A percentile compares a stretch with the other conserved stretches of the same genome.
Conservation (phyloP, 2,888 invertebrate genomes). For the Nesidiocoris tenuis region DNA sequence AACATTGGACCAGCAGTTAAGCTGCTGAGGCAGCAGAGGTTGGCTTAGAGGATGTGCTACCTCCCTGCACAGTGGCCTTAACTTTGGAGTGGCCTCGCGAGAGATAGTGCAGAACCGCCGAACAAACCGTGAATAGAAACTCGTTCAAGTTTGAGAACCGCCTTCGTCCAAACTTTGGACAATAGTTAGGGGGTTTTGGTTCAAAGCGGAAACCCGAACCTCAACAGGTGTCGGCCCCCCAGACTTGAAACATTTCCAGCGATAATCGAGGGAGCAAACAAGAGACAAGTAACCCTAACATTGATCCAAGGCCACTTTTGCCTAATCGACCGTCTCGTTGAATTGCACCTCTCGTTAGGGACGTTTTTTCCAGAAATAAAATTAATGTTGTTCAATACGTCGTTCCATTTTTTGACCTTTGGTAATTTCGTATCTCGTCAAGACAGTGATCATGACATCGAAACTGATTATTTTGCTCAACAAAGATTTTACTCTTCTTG, state of each 20-base stretch:
- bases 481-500: too few species aligned
- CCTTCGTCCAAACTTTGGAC: background rate
- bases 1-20: background rate
- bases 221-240: conserved; percentile 10
- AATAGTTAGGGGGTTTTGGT: conserved; percentile 6
- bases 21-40: background rate
- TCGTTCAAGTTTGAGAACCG: conserved; percentile 28
- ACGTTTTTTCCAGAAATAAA: too few species aligned
- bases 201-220: background rate
- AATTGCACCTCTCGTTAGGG: too few species aligned
- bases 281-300: too few species aligned
- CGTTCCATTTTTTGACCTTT: too few species aligned
- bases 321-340: too few species aligned
- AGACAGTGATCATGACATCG: too few species aligned
- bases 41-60: background rate
- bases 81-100: conserved; percentile 2
- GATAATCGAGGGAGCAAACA: background rate
- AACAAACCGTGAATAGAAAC: conserved; percentile 24
- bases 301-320: too few species aligned
- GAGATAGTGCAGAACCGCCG: conserved; percentile 4
- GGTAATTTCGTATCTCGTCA: too few species aligned
- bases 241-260: background rate
- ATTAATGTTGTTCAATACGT: too few species aligned
- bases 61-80: background rate
- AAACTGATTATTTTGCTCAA: too few species aligned